Percentiles rank a stretch among this genome's conserved stretches.
phyloP scores from a whole-genome alignment of 2,888 invertebrate species.

The Eugnorisma glareosa region DNA sequence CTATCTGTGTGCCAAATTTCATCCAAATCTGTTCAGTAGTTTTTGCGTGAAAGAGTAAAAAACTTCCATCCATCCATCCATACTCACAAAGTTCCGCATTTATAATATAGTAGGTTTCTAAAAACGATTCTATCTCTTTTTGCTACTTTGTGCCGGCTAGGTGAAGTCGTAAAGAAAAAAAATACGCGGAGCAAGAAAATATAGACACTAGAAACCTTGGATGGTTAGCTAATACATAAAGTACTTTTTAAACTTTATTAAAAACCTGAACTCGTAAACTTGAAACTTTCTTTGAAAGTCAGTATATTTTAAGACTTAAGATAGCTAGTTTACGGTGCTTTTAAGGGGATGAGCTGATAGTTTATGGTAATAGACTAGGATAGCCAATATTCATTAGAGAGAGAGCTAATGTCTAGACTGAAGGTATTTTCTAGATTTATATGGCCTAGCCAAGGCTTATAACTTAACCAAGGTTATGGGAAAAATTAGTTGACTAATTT shows the following conservation, averaged over 20 bases:
- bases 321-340: conserved; percentile 55
- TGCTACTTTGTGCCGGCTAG: neutral
- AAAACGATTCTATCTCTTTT: neutral
- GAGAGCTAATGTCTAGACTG: conserved; percentile 6
- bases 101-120: no score
- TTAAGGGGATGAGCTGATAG: conserved; percentile 54
- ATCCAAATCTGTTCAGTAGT: no score
- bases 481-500: neutral
- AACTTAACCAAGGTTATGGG: neutral
- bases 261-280: conserved; percentile 44
- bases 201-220: neutral
- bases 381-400: conserved; percentile 52
- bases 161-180: neutral
- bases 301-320: conserved; percentile 46
- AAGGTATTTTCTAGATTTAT: neutral
- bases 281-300: conserved; percentile 29
- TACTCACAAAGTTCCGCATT: no score
- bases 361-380: conserved; percentile 45
- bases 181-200: neutral
- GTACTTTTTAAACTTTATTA: conserved; percentile 35
- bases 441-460: neutral
- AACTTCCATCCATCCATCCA: no score
- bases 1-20: no score
- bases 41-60: no score
- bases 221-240: conserved; percentile 2